phyloP scores from a whole-genome alignment of 2,797 vertebrate genomes.

The Dermochelys coriacea region DNA sequence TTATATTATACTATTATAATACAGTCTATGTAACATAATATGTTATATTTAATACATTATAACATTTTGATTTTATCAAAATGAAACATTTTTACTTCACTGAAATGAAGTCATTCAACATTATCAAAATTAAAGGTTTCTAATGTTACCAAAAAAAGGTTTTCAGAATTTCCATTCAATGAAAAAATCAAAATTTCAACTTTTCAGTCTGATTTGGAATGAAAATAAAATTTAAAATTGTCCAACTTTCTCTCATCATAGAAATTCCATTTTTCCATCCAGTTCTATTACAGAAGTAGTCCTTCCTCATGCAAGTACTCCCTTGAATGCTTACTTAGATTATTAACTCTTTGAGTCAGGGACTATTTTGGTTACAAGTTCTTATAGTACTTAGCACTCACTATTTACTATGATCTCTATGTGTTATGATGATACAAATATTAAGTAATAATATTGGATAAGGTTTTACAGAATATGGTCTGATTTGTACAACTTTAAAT shows the following conservation, averaged over 20 bases:
- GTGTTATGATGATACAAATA: background rate
- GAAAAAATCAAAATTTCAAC: background rate
- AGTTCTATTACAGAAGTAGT: background rate
- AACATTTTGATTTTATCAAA: background rate
- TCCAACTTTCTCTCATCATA: background rate
- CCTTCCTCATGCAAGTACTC: background rate
- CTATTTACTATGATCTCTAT: background rate
- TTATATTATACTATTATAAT: background rate
- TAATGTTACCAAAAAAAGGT: background rate
- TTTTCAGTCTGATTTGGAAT: background rate
- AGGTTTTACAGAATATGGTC: background rate
- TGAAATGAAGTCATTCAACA: background rate
- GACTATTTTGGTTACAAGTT: background rate
- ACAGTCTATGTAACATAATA: background rate
- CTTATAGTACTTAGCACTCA: background rate
- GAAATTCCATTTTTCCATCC: background rate
- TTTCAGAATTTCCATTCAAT: background rate
- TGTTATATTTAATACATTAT: background rate
- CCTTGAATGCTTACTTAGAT: background rate
- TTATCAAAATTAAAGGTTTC: background rate
- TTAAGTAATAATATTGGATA: background rate
- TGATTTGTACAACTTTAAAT: background rate
- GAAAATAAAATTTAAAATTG: background rate
- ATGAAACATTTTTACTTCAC: background rate
- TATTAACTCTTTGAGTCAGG: background rate